A percentile compares a stretch with the other conserved stretches of the same genome.
These are phyloP conservation scores for Glossosoma conforme DNA, from an alignment of 1,140 invertebrate species.

Conservation along the genomic window DNA sequence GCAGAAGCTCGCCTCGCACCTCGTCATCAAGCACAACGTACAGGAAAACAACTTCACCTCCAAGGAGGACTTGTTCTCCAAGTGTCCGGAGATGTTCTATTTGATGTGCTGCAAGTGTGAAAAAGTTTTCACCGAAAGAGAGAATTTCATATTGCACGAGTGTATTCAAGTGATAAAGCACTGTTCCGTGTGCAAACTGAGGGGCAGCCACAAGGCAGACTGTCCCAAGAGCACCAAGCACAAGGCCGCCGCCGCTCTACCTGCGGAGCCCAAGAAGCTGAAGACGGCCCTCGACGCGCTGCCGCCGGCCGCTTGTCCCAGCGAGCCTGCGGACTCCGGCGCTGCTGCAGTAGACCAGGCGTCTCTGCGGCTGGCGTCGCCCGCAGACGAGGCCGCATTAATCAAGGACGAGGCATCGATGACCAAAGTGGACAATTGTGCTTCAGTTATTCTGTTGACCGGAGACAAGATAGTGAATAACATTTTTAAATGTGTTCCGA, in stretches of 20 bases:
- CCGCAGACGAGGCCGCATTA: too few species aligned
- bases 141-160: constrained; percentile 67
- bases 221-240: constrained; percentile 25
- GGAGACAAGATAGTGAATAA: too few species aligned
- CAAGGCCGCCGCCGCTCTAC: constrained; percentile 3
- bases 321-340: neutral
- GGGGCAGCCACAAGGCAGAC: constrained; percentile 24
- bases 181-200: constrained; percentile 31
- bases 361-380: too few species aligned
- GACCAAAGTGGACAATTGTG: too few species aligned
- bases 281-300: constrained; percentile 8
- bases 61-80: constrained; percentile 59
- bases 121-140: constrained; percentile 64
- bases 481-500: too few species aligned
- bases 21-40: constrained; percentile 69
- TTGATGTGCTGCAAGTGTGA: constrained; percentile 75
- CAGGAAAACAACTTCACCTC: constrained; percentile 59
- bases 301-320: constrained; percentile 4
- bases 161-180: constrained; percentile 48
- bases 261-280: constrained; percentile 7
- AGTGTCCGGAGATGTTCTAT: constrained; percentile 62
- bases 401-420: too few species aligned
- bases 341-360: too few species aligned
- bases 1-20: constrained; percentile 69
- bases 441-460: too few species aligned